Evolutionary conservation across 2,888 invertebrate genomes (phyloP).

Genomic region (Kuschelorhynchus macadamiae): DNA sequence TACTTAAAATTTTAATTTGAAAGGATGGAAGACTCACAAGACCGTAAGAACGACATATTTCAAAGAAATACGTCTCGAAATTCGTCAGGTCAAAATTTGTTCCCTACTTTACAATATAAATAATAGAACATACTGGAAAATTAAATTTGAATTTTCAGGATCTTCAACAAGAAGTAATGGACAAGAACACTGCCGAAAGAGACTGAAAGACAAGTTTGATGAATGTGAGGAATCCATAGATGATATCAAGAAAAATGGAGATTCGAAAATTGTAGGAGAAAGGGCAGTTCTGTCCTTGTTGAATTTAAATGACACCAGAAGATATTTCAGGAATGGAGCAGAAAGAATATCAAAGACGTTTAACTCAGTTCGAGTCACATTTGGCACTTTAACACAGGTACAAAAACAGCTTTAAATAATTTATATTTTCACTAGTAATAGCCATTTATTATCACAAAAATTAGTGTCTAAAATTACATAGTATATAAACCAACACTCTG

Average conservation of each 20-base stretch:
- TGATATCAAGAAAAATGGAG: constrained; percentile 11
- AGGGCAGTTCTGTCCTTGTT: constrained; percentile 65
- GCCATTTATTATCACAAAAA: no score
- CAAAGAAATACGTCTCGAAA: constrained; percentile 58
- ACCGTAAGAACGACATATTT: constrained; percentile 59
- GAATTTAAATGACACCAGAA: constrained; percentile 75
- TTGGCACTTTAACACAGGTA: constrained; percentile 80
- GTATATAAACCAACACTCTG: no score
- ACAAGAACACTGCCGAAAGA: constrained; percentile 60
- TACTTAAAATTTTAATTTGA: background rate
- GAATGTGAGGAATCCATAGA: constrained; percentile 42
- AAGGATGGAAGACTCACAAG: background rate
- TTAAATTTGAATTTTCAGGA: constrained; percentile 6
- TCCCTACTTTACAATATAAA: no score
- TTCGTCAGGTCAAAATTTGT: constrained; percentile 47
- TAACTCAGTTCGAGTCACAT: constrained; percentile 75
- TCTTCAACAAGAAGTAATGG: constrained; percentile 37
- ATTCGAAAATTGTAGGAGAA: constrained; percentile 49
- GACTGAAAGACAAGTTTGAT: constrained; percentile 64
- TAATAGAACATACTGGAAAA: no score
- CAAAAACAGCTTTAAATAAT: constrained; percentile 8
- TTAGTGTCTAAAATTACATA: no score
- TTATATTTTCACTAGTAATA: background rate
- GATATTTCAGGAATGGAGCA: constrained; percentile 76
- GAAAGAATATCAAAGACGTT: constrained; percentile 79